Conservation (phyloP, 1,140 invertebrate genomes). For the Drosophila littoralis region DNA sequence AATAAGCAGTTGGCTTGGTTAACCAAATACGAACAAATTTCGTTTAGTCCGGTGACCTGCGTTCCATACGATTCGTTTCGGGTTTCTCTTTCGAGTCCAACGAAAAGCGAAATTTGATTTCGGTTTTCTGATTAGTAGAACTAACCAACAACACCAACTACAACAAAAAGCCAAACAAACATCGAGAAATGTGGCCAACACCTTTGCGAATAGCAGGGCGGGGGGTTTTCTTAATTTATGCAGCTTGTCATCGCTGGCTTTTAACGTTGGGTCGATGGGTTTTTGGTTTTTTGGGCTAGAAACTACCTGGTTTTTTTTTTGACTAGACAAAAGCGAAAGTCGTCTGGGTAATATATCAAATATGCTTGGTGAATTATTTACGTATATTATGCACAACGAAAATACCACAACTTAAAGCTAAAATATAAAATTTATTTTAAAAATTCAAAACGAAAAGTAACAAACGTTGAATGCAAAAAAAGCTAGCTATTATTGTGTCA, state of each 20-base stretch:
- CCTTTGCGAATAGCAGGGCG: slow-evolving; percentile 50
- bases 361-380: slow-evolving; percentile 57
- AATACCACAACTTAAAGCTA: slow-evolving; percentile 20
- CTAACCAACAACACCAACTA: slow-evolving; percentile 45
- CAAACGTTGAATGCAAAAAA: slow-evolving; percentile 15
- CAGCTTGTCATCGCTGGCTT: slow-evolving; percentile 66
- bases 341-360: slow-evolving; percentile 70
- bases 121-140: slow-evolving; percentile 79
- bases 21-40: slow-evolving; percentile 70
- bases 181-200: slow-evolving; percentile 23
- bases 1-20: slow-evolving; percentile 63
- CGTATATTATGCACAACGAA: slow-evolving; percentile 43
- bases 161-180: slow-evolving; percentile 11
- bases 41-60: slow-evolving; percentile 52
- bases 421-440: slow-evolving; percentile 18
- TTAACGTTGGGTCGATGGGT: slow-evolving; percentile 50
- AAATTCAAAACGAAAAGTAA: slow-evolving; percentile 11
- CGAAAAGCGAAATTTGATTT: slow-evolving; percentile 82
- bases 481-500: background rate
- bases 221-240: slow-evolving; percentile 68
- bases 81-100: slow-evolving; percentile 76
- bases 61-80: slow-evolving; percentile 74
- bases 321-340: slow-evolving; percentile 73
- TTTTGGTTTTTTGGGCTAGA: slow-evolving; percentile 22
- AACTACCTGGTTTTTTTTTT: slow-evolving; percentile 24